A percentile compares a stretch with the other conserved stretches of the same genome.
phyloP scores from a whole-genome alignment of 2,797 vertebrate genomes.

The Parotocinclus haroldoi region DNA sequence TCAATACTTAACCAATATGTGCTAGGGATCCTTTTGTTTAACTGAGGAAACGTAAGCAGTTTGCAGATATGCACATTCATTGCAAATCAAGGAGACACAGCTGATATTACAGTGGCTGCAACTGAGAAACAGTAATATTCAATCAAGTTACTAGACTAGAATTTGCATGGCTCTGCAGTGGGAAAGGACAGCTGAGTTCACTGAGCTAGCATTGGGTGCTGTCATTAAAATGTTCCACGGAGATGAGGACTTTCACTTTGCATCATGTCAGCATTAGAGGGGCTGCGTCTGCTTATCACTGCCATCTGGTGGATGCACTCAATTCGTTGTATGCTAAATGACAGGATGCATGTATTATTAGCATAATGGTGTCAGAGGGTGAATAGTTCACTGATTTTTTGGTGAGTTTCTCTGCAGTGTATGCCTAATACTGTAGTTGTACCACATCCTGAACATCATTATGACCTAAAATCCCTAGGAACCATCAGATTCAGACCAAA shows the following conservation, averaged over 20 bases:
- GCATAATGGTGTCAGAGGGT: not conserved
- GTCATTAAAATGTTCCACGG: constrained; percentile 42
- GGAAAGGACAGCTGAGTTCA: constrained; percentile 22
- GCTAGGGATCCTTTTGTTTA: constrained; percentile 1
- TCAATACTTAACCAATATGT: constrained; percentile 9
- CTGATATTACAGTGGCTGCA: not conserved
- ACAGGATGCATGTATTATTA: constrained; percentile 25
- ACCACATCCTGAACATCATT: not conserved
- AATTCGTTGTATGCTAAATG: not conserved
- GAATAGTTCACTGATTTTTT: not conserved
- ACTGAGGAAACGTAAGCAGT: constrained; percentile 1
- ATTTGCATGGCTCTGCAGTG: constrained; percentile 16
- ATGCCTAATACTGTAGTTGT: not conserved
- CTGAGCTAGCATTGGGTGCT: constrained; percentile 22
- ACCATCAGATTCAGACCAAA: too few relatives aligned
- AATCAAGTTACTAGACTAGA: constrained; percentile 21
- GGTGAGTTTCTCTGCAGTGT: too few relatives aligned
- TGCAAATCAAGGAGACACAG: constrained; percentile 21
- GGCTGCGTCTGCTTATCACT: constrained; percentile 23
- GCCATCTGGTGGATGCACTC: constrained; percentile 35
- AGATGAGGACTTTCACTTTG: constrained; percentile 40
- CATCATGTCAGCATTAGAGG: constrained; percentile 25
- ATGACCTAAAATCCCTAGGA: too few relatives aligned
- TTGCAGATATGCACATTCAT: not conserved
- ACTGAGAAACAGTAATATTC: constrained; percentile 27